A percentile compares a stretch with the other conserved stretches of the same genome.
These are phyloP conservation scores for Ashinkailepas kermadecensis DNA, from an alignment of 2,888 invertebrate genomes.

Conservation along the genomic window DNA sequence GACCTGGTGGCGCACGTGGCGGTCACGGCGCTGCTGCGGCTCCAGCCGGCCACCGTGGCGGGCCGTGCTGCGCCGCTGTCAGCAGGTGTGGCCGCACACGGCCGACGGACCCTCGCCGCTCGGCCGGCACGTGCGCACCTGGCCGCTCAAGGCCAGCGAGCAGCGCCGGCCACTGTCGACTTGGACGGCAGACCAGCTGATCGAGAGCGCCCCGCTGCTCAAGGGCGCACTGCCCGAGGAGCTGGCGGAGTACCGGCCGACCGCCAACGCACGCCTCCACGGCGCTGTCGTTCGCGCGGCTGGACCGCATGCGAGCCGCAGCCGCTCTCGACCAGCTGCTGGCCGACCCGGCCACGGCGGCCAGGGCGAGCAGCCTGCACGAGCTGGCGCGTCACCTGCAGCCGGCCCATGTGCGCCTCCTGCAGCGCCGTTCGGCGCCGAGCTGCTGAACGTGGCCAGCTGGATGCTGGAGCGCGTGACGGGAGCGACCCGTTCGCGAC, in stretches of 20 bases:
- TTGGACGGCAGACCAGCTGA: not conserved
- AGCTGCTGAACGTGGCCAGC: not conserved
- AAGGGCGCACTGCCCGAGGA: slow-evolving; percentile 15
- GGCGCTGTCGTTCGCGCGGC: not conserved
- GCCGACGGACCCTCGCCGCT: not conserved
- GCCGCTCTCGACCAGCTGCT: not conserved
- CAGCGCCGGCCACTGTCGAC: not conserved
- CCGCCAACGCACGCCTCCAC: not conserved
- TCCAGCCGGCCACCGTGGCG: not conserved
- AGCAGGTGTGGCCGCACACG: not conserved
- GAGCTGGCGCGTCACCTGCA: slow-evolving; percentile 18
- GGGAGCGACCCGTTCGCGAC: slow-evolving; percentile 13
- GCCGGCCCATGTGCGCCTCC: not conserved
- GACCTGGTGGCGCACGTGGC: slow-evolving; percentile 1
- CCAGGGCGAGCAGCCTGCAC: not conserved
- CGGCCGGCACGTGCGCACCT: not conserved
- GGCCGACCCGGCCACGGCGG: not conserved
- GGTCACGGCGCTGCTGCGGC: not conserved
- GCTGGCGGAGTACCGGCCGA: not conserved
- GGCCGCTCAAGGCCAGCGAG: not conserved
- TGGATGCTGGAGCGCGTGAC: not conserved
- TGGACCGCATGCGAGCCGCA: slow-evolving; percentile 6
- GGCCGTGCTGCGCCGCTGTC: not conserved
- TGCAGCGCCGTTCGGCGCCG: not conserved
- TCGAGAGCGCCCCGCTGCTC: not conserved